These are phyloP conservation scores for Liodrosophila aerea DNA, from an alignment of 2,888 invertebrate genomes.

Conservation along the genomic window DNA sequence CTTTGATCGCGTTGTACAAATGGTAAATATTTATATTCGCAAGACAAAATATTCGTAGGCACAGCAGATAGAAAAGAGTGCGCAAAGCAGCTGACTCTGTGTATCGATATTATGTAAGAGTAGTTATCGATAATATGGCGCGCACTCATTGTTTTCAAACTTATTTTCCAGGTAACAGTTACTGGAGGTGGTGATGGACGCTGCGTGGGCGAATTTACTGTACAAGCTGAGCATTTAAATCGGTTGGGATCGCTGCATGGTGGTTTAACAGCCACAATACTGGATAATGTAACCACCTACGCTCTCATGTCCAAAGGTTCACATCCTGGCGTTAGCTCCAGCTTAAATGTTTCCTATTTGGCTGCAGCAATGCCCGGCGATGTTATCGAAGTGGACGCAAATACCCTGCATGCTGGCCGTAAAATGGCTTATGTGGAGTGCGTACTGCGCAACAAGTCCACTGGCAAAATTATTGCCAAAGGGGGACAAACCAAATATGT, in stretches of 20 bases:
- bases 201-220: conserved; percentile 89
- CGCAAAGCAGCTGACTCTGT: conserved; percentile 39
- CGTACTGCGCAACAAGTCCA: conserved; percentile 89
- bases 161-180: conserved; percentile 78
- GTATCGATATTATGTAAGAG: conserved; percentile 48
- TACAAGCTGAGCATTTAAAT: conserved; percentile 90
- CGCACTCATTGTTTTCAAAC: too few relatives aligned
- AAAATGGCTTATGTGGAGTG: conserved; percentile 92
- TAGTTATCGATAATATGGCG: conserved; percentile 46
- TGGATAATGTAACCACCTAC: conserved; percentile 89
- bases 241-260: conserved; percentile 91
- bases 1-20: conserved; percentile 82
- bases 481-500: conserved; percentile 93
- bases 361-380: conserved; percentile 91
- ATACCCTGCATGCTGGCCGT: conserved; percentile 89
- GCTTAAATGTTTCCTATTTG: conserved; percentile 92
- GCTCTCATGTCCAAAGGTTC: conserved; percentile 88
- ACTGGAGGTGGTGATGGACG: conserved; percentile 87
- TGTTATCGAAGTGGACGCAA: conserved; percentile 89
- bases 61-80: conserved; percentile 13
- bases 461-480: conserved; percentile 88
- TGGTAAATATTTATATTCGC: conserved; percentile 76
- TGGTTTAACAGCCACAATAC: conserved; percentile 90
- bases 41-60: not conserved
- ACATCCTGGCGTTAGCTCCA: conserved; percentile 90